phyloP scores from a whole-genome alignment of 2,113 vertebrate genomes.

The Oreocharis arfaki region DNA sequence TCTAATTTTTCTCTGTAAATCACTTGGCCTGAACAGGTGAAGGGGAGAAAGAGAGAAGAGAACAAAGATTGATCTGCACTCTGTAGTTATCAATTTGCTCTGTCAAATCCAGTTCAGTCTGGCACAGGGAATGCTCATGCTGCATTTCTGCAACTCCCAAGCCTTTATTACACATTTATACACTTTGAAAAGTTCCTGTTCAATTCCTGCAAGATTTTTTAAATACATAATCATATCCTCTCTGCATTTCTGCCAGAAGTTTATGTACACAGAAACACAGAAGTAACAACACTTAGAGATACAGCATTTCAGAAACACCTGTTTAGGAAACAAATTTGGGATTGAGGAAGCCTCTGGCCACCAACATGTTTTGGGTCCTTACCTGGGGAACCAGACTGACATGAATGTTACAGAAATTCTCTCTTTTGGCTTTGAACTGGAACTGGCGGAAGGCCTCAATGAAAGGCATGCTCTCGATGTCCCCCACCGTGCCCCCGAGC shows the following conservation, averaged over 20 bases:
- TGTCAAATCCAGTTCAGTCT: neutral
- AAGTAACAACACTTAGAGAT: neutral
- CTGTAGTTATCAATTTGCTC: neutral
- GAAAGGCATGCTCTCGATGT: constrained; percentile 98
- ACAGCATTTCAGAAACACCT: neutral
- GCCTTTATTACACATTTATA: neutral
- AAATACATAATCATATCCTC: fast-evolving
- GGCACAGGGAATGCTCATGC: neutral
- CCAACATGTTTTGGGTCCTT: neutral
- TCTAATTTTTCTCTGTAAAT: neutral
- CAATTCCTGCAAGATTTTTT: fast-evolving
- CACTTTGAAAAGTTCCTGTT: neutral
- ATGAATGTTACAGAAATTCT: constrained; percentile 98
- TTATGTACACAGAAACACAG: neutral
- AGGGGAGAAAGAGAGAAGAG: neutral
- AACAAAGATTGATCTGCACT: neutral
- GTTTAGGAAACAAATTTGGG: neutral
- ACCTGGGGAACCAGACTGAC: constrained; percentile 97
- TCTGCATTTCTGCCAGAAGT: neutral
- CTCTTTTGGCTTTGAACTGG: constrained; percentile 93
- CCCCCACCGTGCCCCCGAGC: constrained; percentile 93
- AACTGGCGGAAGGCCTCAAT: constrained; percentile 98
- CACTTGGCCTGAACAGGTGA: neutral
- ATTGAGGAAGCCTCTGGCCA: neutral
- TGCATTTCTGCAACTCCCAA: neutral